A percentile compares a stretch with the other conserved stretches of the same genome.
phyloP scores from a whole-genome alignment of 2,888 invertebrate species.

The Synanthedon myopaeformis region DNA sequence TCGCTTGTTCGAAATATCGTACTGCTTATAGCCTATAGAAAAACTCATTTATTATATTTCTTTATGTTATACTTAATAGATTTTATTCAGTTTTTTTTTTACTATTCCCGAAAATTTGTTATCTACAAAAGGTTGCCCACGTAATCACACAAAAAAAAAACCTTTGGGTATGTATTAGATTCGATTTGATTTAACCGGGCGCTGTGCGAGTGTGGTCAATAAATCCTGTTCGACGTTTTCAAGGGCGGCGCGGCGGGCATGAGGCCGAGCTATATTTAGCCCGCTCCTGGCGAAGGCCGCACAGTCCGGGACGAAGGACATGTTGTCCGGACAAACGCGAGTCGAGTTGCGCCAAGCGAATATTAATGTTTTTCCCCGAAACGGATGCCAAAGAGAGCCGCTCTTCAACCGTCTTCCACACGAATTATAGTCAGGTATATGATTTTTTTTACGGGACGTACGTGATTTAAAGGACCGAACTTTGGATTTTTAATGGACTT shows the following conservation, averaged over 20 bases:
- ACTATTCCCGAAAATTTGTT: background rate
- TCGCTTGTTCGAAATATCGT: no score
- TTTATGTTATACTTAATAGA: no score
- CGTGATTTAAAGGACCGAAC: no score
- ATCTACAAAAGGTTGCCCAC: slow-evolving; percentile 2
- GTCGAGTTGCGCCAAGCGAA: slow-evolving; percentile 18
- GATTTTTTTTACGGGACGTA: background rate
- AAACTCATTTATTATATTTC: no score
- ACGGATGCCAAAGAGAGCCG: slow-evolving; percentile 10
- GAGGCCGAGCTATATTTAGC: slow-evolving; percentile 49
- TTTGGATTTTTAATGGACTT: no score
- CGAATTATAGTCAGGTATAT: background rate
- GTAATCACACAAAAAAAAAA: background rate
- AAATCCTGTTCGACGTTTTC: slow-evolving; percentile 60
- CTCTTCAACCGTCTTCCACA: background rate
- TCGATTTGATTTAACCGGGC: slow-evolving; percentile 4
- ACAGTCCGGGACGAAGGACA: slow-evolving; percentile 33
- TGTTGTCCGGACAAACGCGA: slow-evolving; percentile 22
- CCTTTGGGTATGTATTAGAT: background rate
- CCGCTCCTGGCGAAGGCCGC: slow-evolving; percentile 44
- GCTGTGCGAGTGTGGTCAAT: slow-evolving; percentile 25
- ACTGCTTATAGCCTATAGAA: no score
- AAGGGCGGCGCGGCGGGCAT: slow-evolving; percentile 33
- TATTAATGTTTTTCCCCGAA: slow-evolving; percentile 47
- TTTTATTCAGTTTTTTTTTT: no score